phyloP scores from a whole-genome alignment of 2,888 invertebrate species.

The Malthinus flaveolus region DNA sequence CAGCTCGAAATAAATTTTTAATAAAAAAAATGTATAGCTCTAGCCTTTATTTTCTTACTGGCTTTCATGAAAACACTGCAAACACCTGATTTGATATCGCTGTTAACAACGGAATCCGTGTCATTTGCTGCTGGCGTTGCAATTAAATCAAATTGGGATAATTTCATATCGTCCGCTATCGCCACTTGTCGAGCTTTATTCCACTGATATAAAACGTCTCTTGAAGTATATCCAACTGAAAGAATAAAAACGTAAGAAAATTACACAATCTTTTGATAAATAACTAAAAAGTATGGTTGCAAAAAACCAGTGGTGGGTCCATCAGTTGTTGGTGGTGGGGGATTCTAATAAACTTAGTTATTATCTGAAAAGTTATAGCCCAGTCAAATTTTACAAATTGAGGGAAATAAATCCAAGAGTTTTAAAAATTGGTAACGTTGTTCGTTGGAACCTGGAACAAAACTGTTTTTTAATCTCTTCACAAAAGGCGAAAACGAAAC shows the following conservation, averaged over 20 bases:
- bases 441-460: no score
- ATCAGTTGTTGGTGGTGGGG: no score
- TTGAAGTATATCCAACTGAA: conserved; percentile 73
- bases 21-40: neutral
- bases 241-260: conserved; percentile 13
- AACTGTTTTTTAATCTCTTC: no score
- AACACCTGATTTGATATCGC: conserved; percentile 45
- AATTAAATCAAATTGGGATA: conserved; percentile 82
- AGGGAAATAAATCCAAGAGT: no score
- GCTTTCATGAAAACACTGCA: conserved; percentile 21
- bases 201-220: conserved; percentile 76
- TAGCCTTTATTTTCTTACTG: conserved; percentile 14
- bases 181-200: conserved; percentile 72
- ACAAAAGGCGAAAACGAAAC: no score
- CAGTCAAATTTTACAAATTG: no score
- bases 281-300: no score
- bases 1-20: neutral
- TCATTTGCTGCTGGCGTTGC: conserved; percentile 73
- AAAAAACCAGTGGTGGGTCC: no score
- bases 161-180: conserved; percentile 79
- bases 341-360: no score
- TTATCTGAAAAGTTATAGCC: no score
- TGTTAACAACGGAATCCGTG: conserved; percentile 57
- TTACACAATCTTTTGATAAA: no score
- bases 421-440: no score